Percentiles rank a stretch among this genome's conserved stretches.
phyloP scores from a whole-genome alignment of 2,113 vertebrate genomes.

The Canis aureus region DNA sequence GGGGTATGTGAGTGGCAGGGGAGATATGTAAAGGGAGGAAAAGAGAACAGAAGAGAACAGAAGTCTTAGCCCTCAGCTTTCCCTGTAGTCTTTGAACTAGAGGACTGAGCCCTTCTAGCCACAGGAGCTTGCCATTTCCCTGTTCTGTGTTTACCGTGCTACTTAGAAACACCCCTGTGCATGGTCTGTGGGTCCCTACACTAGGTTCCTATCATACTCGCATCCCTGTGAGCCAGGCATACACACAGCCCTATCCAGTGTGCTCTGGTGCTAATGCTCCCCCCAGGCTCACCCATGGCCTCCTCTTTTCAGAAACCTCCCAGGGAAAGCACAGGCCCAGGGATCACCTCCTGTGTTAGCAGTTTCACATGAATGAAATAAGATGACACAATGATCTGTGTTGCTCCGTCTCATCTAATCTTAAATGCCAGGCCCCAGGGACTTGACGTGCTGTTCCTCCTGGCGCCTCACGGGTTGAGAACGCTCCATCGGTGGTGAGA shows the following conservation, averaged over 20 bases:
- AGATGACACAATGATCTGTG: constrained; percentile 34
- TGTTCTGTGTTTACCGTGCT: too few relatives aligned
- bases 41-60: background rate
- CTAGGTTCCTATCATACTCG: background rate
- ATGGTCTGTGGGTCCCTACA: background rate
- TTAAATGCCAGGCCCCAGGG: constrained; percentile 14
- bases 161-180: background rate
- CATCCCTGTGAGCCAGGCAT: background rate
- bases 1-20: background rate
- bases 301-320: constrained; percentile 14
- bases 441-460: constrained; percentile 12
- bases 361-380: constrained; percentile 69
- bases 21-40: background rate
- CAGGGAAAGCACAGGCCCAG: background rate
- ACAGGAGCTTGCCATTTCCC: background rate
- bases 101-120: background rate
- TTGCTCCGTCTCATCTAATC: constrained; percentile 42
- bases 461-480: constrained; percentile 36
- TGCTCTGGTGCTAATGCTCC: background rate
- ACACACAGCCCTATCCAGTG: background rate
- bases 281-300: background rate
- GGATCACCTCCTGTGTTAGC: background rate
- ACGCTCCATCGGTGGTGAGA: background rate
- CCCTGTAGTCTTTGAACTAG: background rate
- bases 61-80: background rate